Base-by-base conservation (phyloP, 2,888 invertebrate species). In the Endotricha flammealis region DNA sequence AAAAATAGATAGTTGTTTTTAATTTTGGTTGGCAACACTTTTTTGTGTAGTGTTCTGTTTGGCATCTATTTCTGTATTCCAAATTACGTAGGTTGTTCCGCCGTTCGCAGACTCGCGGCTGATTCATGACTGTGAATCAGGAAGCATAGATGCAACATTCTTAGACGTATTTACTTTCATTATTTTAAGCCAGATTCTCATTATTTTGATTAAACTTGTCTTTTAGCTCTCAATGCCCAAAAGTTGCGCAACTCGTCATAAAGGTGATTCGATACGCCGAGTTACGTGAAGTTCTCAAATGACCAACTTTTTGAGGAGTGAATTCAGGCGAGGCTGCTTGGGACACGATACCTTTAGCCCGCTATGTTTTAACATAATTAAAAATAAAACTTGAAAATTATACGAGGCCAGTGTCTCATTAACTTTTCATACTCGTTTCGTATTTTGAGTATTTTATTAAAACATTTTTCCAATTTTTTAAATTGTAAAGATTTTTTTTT, bases 241-340 rank as follows among this genome's bases (percentile, higher is more conserved):
- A 12, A 23, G 32, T 32, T 32, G 14, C 10, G 25, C 24, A 32
- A 32, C 23, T 16, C 16, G n/a, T n/a, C n/a, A n/a, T 6, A 6
- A 20, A 32, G 13, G 24, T 24, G 32, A 33, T 33, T 33, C 32
- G 32, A 33, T 12, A 33, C 32, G 32, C 17, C 25, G 12, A 33
- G 32, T 33, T 33, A 33, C 32, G 27, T 33, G 2, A 14, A 25
- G 25, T 33, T 33, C 24, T 24, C 10, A 24, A 32, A 14, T 17
- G 25, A 33, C 14, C 25, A 25, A 33, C 16, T 33, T 12, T n/a
- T 3, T 14, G 9, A 23, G 9, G 25, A 6, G 12, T 22, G 12
- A n/a, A 32, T 24, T 25, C 5, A 17, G 32, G 12, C 17, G 14
- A 17, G 25, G 10, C 13, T 27, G 16, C 12, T 25, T 32, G 32